phyloP scores from a whole-genome alignment of 2,888 invertebrate species.

The Disparrhopalites patrizii region DNA sequence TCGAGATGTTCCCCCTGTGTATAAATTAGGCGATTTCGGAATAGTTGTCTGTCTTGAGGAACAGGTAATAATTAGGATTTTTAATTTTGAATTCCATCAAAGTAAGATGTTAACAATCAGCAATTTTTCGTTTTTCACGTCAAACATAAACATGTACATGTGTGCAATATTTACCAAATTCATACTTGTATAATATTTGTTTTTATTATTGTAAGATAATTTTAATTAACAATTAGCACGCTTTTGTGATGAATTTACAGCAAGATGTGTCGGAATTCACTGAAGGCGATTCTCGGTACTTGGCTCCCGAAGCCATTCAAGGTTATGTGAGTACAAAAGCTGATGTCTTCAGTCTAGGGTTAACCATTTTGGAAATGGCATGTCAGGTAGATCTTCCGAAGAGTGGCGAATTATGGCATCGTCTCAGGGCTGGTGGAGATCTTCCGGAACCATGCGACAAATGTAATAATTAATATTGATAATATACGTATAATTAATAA shows the following conservation, averaged over 20 bases:
- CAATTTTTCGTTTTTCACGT: too few species aligned
- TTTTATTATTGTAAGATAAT: not conserved
- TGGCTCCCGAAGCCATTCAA: slow-evolving; percentile 67
- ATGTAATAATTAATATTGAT: slow-evolving; percentile 49
- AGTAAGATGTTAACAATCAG: too few species aligned
- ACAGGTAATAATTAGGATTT: slow-evolving; percentile 45
- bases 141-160: too few species aligned
- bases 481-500: too few species aligned
- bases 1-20: slow-evolving; percentile 57
- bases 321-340: slow-evolving; percentile 64
- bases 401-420: slow-evolving; percentile 66
- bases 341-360: slow-evolving; percentile 71
- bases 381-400: slow-evolving; percentile 66
- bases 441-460: slow-evolving; percentile 56
- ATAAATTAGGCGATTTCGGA: slow-evolving; percentile 73
- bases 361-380: slow-evolving; percentile 67
- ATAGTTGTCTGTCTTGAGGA: slow-evolving; percentile 62
- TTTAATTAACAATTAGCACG: not conserved
- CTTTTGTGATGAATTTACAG: slow-evolving; percentile 48
- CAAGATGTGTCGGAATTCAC: slow-evolving; percentile 58
- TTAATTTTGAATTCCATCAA: not conserved
- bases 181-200: too few species aligned
- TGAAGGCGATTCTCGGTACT: slow-evolving; percentile 72
- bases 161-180: too few species aligned
- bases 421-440: slow-evolving; percentile 57